phyloP scores from a whole-genome alignment of 2,888 invertebrate species.

The Tricholauxania praeusta region DNA sequence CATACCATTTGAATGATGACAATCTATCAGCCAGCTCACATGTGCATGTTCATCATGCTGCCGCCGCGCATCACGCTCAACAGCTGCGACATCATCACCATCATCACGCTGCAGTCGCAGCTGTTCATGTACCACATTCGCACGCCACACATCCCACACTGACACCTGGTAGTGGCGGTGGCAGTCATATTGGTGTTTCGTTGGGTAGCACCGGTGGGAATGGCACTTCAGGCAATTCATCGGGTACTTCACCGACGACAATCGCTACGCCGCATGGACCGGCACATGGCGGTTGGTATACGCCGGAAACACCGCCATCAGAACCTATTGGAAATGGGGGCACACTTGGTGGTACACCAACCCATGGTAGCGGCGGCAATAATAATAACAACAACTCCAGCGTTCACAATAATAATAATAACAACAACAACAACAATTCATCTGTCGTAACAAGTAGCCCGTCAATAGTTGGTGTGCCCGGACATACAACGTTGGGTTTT shows the following conservation, averaged over 20 bases:
- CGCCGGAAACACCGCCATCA: slow-evolving; percentile 68
- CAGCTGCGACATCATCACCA: slow-evolving; percentile 57
- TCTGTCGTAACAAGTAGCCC: slow-evolving; percentile 55
- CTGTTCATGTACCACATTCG: slow-evolving; percentile 27
- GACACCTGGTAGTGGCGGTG: slow-evolving; percentile 53
- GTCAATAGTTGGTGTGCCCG: slow-evolving; percentile 49
- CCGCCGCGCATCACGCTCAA: slow-evolving; percentile 60
- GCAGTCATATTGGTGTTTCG: slow-evolving; percentile 46
- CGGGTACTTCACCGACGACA: slow-evolving; percentile 61
- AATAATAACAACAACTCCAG: slow-evolving; percentile 46
- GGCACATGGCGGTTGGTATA: slow-evolving; percentile 68
- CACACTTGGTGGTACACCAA: slow-evolving; percentile 35
- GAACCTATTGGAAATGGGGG: slow-evolving; percentile 57
- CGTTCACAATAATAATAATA: slow-evolving; percentile 52
- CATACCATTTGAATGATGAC: slow-evolving; percentile 68
- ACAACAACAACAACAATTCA: slow-evolving; percentile 47
- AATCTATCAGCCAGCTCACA: slow-evolving; percentile 60
- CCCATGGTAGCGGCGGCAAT: slow-evolving; percentile 40
- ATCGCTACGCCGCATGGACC: slow-evolving; percentile 64
- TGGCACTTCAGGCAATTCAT: slow-evolving; percentile 49
- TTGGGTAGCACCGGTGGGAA: slow-evolving; percentile 41
- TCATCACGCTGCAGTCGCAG: slow-evolving; percentile 51
- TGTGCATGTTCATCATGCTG: slow-evolving; percentile 57
- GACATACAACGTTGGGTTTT: slow-evolving; percentile 61
- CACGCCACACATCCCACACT: slow-evolving; percentile 54